phyloP scores from a whole-genome alignment of 2,797 vertebrate genomes.

The Champsocephalus esox region DNA sequence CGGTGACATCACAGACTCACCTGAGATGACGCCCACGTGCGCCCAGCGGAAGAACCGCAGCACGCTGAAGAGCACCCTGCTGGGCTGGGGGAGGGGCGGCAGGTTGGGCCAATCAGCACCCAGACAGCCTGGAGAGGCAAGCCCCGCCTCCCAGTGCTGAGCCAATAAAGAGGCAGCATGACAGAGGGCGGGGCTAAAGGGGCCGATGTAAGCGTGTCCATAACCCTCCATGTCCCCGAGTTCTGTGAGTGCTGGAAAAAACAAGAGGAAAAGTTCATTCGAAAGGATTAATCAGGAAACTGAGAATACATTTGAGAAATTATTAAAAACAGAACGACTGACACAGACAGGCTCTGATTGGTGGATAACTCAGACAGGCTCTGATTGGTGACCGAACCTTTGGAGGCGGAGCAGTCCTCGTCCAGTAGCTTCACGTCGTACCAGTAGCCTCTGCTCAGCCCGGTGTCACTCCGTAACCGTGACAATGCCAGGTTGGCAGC shows the following conservation, averaged over 20 bases:
- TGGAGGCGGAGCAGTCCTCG: conserved; percentile 79
- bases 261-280: background rate
- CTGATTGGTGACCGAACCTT: conserved; percentile 57
- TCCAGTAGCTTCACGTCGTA: conserved; percentile 83
- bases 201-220: conserved; percentile 85
- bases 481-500: conserved; percentile 84
- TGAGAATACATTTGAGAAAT: too few species aligned
- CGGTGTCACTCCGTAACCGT: conserved; percentile 77
- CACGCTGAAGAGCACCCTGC: conserved; percentile 79
- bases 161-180: conserved; percentile 84
- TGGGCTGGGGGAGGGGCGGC: conserved; percentile 74
- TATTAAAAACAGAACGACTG: too few species aligned
- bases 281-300: background rate
- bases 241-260: conserved; percentile 74
- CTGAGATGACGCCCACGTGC: conserved; percentile 84
- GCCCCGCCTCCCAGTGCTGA: conserved; percentile 85
- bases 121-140: conserved; percentile 83
- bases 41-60: conserved; percentile 89
- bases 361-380: too few species aligned
- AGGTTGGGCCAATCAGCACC: conserved; percentile 79
- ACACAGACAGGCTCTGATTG: too few species aligned
- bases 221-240: conserved; percentile 79
- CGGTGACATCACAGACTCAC: conserved; percentile 18
- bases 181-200: conserved; percentile 85
- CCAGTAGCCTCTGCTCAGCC: conserved; percentile 77